Evolutionary conservation across 2,888 invertebrate genomes (phyloP).

Genomic region (Amphipyra berbera): DNA sequence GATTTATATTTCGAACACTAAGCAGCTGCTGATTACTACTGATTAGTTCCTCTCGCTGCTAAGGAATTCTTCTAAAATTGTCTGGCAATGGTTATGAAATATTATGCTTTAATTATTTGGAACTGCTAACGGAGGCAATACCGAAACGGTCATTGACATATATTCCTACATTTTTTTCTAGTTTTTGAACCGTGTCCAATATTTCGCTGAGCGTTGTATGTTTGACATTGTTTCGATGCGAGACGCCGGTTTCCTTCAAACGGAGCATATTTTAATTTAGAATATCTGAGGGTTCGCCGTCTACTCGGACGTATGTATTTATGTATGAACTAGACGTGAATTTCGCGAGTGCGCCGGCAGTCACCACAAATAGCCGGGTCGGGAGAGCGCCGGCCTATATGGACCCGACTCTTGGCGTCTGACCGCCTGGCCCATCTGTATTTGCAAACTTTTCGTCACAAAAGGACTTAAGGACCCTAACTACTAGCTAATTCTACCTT

Average conservation of each 20-base stretch:
- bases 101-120: constrained; percentile 5
- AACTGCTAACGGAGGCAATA: constrained; percentile 51
- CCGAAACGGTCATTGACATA: constrained; percentile 71
- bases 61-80: background rate
- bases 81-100: background rate
- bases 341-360: constrained; percentile 68
- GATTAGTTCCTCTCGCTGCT: background rate
- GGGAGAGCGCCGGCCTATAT: constrained; percentile 53
- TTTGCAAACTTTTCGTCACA: constrained; percentile 14
- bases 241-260: constrained; percentile 50
- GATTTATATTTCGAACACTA: background rate
- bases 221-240: constrained; percentile 48
- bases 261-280: constrained; percentile 57
- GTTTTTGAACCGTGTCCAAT: constrained; percentile 67
- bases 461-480: background rate
- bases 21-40: background rate
- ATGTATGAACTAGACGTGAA: constrained; percentile 64
- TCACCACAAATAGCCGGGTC: constrained; percentile 73
- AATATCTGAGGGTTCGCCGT: constrained; percentile 46
- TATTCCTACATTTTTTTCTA: constrained; percentile 60
- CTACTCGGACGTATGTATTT: constrained; percentile 55
- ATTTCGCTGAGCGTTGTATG: constrained; percentile 36
- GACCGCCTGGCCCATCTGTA: constrained; percentile 30
- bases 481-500: background rate
- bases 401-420: constrained; percentile 39